A percentile compares a stretch with the other conserved stretches of the same genome.
Conservation (phyloP, 2,113 vertebrate genomes). For the Nycticebus coucang region DNA sequence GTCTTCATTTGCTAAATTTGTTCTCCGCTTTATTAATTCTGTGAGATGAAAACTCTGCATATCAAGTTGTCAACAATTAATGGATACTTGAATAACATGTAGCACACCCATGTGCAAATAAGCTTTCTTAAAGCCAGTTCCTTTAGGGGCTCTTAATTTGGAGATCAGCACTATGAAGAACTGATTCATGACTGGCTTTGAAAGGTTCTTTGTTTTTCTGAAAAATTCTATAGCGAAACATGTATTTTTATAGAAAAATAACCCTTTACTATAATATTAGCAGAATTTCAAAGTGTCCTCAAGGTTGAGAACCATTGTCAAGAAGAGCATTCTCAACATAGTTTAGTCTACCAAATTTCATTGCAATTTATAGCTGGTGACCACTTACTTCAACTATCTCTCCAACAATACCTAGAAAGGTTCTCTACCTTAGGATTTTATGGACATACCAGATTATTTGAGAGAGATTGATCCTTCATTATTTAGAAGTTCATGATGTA, state of each 20-base stretch:
- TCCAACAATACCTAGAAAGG: not conserved
- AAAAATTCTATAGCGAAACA: conserved; percentile 11
- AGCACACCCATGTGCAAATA: conserved; percentile 39
- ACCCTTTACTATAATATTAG: not conserved
- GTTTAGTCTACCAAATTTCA: not conserved
- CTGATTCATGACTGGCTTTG: not conserved
- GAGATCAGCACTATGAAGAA: not conserved
- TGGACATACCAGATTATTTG: not conserved
- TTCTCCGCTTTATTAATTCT: conserved; percentile 72
- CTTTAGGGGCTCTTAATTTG: not conserved
- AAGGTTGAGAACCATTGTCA: not conserved
- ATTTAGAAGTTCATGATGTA: not conserved
- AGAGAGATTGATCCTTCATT: not conserved
- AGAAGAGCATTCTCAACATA: not conserved
- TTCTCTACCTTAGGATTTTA: not conserved
- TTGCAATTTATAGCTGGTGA: not conserved
- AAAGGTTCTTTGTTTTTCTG: not conserved
- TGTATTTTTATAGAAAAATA: not conserved
- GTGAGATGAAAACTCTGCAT: conserved; percentile 57
- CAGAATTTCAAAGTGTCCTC: not conserved
- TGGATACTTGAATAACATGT: conserved; percentile 49
- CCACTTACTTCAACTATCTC: not conserved
- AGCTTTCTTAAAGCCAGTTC: conserved; percentile 28
- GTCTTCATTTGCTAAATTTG: conserved; percentile 64
- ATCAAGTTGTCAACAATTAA: conserved; percentile 59